Evolutionary conservation across 2,888 invertebrate genomes (phyloP).

Genomic region (Tholera decimalis): DNA sequence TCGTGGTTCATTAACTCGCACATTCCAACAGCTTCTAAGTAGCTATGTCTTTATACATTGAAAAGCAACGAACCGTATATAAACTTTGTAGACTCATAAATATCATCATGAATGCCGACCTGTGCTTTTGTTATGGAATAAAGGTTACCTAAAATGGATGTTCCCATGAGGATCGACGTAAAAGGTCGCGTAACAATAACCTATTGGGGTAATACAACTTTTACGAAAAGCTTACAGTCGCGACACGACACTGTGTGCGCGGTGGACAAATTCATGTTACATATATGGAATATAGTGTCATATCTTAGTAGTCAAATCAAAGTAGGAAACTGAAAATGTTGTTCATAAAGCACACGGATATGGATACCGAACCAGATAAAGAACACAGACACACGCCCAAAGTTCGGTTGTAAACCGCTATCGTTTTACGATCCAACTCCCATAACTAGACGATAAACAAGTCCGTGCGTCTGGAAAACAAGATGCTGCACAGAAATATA

Average conservation of each 20-base stretch:
- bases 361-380: slow-evolving; percentile 64
- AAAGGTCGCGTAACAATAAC: slow-evolving; percentile 86
- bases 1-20: slow-evolving; percentile 52
- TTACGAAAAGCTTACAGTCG: slow-evolving; percentile 75
- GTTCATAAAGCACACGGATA: slow-evolving; percentile 50
- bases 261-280: slow-evolving; percentile 45
- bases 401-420: slow-evolving; percentile 77
- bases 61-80: slow-evolving; percentile 52
- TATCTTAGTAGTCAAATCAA: slow-evolving; percentile 14
- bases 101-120: slow-evolving; percentile 72
- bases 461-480: slow-evolving; percentile 76
- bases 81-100: slow-evolving; percentile 71
- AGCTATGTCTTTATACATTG: slow-evolving; percentile 40
- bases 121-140: slow-evolving; percentile 73
- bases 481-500: slow-evolving; percentile 82
- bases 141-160: slow-evolving; percentile 74
- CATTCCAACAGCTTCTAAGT: slow-evolving; percentile 39
- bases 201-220: slow-evolving; percentile 77
- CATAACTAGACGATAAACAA: slow-evolving; percentile 85
- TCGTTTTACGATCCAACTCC: slow-evolving; percentile 80
- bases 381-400: slow-evolving; percentile 71
- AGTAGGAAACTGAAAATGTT: slow-evolving; percentile 28
- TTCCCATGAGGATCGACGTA: slow-evolving; percentile 75
- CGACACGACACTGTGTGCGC: slow-evolving; percentile 67
- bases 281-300: slow-evolving; percentile 32